Base-by-base conservation (phyloP, 2,797 vertebrate genomes). In the Argyrosomus regius region DNA sequence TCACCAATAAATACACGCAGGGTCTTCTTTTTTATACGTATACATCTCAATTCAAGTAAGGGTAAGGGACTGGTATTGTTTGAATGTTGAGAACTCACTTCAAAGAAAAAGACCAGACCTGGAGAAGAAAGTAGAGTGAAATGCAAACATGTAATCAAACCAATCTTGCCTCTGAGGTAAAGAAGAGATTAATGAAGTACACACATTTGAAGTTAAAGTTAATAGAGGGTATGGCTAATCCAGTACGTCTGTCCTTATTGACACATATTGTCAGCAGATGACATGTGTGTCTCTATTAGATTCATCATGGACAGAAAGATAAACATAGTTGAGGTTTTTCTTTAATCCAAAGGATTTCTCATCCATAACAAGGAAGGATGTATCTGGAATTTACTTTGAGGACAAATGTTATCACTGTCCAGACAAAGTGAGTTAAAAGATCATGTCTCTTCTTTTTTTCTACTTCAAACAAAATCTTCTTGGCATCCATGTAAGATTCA, bases 21-120 rank as follows among this genome's bases (percentile, higher is more conserved):
- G 16, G 49, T 53, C 22, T 75, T 75, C 81, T 48, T 71, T 75
- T 80, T 49, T 60, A 50, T 65, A 68, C 6, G 7, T 50, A 52
- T 67, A 56, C 70, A 56, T 78, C 65, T 75, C 56, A 18, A 43
- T 70, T 77, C 24, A 28, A 68, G 61, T 0, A 56, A 59, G 75
- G 43, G 35, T 50, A 13, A 70, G 48, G 39, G 64, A 39, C 4
- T 20, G 53, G 26, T 60, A 66, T 72, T 31, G 20, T 67, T 49
- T 60, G 59, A 70, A 14, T 73, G 68, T n/a, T 14, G 43, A 68
- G 45, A 60, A 50, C 12, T 56, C 3, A 3, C 20, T 64, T 69
- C 56, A 14, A 60, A 5, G 53, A 13, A 41, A 31, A 62, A 39
- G 58, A 82, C 20, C 56, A 56, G 28, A 35, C 7, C 35, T 35